Evolutionary conservation across 2,797 vertebrate species (phyloP), one percentile per base, ranked within the genome.

Genomic region (Falco columbarius): DNA sequence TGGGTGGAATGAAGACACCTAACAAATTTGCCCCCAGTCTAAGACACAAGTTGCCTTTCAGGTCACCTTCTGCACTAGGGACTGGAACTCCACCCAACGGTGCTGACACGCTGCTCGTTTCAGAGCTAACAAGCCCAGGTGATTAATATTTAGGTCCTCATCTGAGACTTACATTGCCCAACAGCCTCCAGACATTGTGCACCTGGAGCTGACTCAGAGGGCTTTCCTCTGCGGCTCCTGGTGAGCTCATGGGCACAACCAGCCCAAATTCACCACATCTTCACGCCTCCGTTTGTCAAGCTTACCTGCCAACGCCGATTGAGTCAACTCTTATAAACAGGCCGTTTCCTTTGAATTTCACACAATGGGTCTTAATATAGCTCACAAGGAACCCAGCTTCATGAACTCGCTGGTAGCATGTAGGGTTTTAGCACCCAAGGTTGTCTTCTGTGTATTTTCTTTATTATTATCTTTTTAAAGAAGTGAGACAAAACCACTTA

Each of bases 201-300:
- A 89, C 82, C 92, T 46, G 63, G 66, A 70, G 38, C 47, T 95
- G 79, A 90, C 74, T 95, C 90, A 95, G 79, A 95, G 89, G 82
- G 79, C 10, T 66, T 88, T 91, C 55, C n/a, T 67, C 58, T 47
- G 13, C 5, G 3, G 54, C 59, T 88, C 49, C 89, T 74, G 61
- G 29, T 96, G 93, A 96, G 89, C 88, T 96, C 89, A 86, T 32
- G 4, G 81, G 90, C 0, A 4, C 70, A 90, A 51, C 34, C 44
- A 18, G 77, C 56, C 75, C 21, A 7, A 85, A 71, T 23, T 56
- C 93, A 84, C 68, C 63, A 14, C 52, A 8, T 62, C 54, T 91
- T 56, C 93, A 36, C 90, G 86, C 95, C 95, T 93, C 96, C 89
- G 90, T 94, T 79, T 55, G 65, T 83, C 81, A 90, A 30, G 54